These are phyloP conservation scores for Sinocyclocheilus maitianheensis DNA, from an alignment of 2,113 vertebrate species.

Conservation along the genomic window DNA sequence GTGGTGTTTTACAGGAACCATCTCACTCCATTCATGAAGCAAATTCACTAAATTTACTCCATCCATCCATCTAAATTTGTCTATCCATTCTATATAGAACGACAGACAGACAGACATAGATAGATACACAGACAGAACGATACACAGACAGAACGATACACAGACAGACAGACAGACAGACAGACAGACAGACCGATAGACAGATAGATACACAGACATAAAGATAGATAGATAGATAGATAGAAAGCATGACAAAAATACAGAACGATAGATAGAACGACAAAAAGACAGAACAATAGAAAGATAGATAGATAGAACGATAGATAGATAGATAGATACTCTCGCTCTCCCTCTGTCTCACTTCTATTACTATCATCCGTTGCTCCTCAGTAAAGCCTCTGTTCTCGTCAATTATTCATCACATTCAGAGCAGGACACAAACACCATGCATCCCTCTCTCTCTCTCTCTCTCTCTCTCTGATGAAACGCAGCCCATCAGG, in stretches of 20 bases:
- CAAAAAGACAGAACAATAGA: neutral
- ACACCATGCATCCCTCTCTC: neutral
- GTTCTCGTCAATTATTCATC: conserved; percentile 76
- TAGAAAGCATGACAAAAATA: neutral
- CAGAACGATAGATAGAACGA: neutral
- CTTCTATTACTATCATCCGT: conserved; percentile 68
- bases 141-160: neutral
- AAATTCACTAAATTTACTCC: neutral
- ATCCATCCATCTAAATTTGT: too few species aligned
- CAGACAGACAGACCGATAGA: neutral
- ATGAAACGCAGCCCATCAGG: conserved; percentile 1
- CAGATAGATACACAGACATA: neutral
- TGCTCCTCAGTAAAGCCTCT: conserved; percentile 66
- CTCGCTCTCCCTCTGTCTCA: neutral
- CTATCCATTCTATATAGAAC: neutral
- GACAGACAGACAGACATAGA: too few species aligned
- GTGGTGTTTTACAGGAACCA: too few species aligned
- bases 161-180: neutral
- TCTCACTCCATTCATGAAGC: too few species aligned
- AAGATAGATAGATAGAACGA: neutral
- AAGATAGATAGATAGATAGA: neutral
- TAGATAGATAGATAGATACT: neutral
- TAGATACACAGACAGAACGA: neutral
- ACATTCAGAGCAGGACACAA: conserved; percentile 58
- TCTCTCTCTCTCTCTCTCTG: neutral